These are phyloP conservation scores for Dicentrarchus labrax DNA, from an alignment of 2,113 vertebrate species.

Conservation along the genomic window DNA sequence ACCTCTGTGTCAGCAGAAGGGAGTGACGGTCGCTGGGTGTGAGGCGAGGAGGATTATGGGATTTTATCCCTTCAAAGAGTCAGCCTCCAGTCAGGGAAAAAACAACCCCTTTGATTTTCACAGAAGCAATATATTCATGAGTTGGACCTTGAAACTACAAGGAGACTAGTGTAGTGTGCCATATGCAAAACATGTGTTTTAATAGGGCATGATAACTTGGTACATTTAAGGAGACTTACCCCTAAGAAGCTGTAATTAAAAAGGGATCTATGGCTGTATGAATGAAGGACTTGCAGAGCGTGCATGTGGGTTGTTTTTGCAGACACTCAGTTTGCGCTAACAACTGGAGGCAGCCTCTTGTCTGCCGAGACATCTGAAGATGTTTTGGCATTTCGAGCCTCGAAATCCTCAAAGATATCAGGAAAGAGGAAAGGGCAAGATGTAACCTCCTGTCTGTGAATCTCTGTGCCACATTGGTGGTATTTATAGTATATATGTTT, in stretches of 20 bases:
- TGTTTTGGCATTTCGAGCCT: slow-evolving; percentile 27
- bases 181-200: slow-evolving; percentile 69
- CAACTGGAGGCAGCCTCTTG: slow-evolving; percentile 35
- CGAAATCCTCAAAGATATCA: slow-evolving; percentile 31
- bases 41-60: slow-evolving; percentile 75
- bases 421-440: slow-evolving; percentile 27
- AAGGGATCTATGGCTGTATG: slow-evolving; percentile 47
- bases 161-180: slow-evolving; percentile 60
- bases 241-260: slow-evolving; percentile 72
- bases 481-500: slow-evolving; percentile 49
- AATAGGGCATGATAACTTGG: slow-evolving; percentile 60
- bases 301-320: slow-evolving; percentile 31
- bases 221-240: slow-evolving; percentile 68
- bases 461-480: slow-evolving; percentile 2
- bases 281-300: slow-evolving; percentile 40
- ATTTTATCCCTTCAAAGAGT: slow-evolving; percentile 78
- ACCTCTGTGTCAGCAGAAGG: slow-evolving; percentile 66
- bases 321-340: slow-evolving; percentile 21
- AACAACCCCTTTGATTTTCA: slow-evolving; percentile 71
- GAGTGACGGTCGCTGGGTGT: slow-evolving; percentile 52
- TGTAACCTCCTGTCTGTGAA: slow-evolving; percentile 29
- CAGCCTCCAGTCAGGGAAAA: slow-evolving; percentile 70
- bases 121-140: slow-evolving; percentile 70
- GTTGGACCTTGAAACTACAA: slow-evolving; percentile 69
- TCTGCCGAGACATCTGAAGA: slow-evolving; percentile 48